A percentile compares a stretch with the other conserved stretches of the same genome.
phyloP scores from a whole-genome alignment of 2,113 vertebrate genomes.

The Podocnemis expansa region DNA sequence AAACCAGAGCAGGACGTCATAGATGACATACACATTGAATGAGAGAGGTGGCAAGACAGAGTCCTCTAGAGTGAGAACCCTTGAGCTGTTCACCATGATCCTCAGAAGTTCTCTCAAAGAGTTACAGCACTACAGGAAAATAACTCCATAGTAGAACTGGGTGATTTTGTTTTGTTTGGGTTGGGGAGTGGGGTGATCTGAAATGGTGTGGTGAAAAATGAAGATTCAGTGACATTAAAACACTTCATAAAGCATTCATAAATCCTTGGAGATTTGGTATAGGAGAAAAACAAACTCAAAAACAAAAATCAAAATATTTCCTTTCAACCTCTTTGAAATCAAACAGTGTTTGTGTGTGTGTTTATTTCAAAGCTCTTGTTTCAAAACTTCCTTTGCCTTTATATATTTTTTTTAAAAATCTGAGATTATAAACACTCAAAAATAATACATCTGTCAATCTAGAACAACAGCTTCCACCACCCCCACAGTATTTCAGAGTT shows the following conservation, averaged over 20 bases:
- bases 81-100: fast-evolving
- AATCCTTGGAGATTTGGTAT: neutral
- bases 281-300: neutral
- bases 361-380: neutral
- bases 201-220: neutral
- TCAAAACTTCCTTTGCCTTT: neutral
- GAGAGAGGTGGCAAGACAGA: neutral
- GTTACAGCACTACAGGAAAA: neutral
- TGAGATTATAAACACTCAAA: neutral
- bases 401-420: neutral
- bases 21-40: neutral
- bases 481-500: neutral
- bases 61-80: neutral
- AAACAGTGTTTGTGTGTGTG: neutral
- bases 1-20: neutral
- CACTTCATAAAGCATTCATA: neutral
- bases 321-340: neutral
- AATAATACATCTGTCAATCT: no score
- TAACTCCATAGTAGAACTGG: neutral
- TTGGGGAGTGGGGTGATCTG: no score
- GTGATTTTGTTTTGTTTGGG: neutral
- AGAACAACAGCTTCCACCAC: no score
- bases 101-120: no score
- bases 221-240: neutral
- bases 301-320: neutral